Conservation (phyloP, 2,888 invertebrate species). For the Peribatodes rhomboidaria region DNA sequence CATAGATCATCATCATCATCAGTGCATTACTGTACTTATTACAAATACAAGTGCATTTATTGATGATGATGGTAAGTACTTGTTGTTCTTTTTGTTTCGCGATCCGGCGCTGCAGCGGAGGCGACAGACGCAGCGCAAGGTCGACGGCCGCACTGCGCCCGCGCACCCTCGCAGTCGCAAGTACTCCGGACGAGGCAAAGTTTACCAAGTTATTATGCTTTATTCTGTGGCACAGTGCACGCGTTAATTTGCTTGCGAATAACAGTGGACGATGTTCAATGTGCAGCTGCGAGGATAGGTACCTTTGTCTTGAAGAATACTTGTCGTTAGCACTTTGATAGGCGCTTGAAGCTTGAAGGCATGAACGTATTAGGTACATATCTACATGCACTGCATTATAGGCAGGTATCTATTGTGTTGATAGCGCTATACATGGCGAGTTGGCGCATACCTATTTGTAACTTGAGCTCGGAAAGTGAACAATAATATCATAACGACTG, state of each 20-base stretch:
- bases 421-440: no score
- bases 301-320: background rate
- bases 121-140: conserved; percentile 52
- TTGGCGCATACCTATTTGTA: no score
- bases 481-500: no score
- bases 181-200: background rate
- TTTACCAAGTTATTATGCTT: background rate
- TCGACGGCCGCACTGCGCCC: conserved; percentile 61
- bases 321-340: background rate
- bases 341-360: no score
- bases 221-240: conserved; percentile 3
- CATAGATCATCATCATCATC: no score
- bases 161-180: conserved; percentile 23
- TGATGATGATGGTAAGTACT: background rate
- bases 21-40: no score
- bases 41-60: no score
- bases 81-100: background rate
- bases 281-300: background rate
- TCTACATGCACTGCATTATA: no score
- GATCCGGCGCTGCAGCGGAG: background rate
- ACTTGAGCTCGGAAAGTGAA: no score
- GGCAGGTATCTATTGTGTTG: no score
- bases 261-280: no score
- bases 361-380: no score
- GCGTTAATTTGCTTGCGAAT: background rate